phyloP scores from a whole-genome alignment of 2,797 vertebrate genomes.

The Lepus townsendii region DNA sequence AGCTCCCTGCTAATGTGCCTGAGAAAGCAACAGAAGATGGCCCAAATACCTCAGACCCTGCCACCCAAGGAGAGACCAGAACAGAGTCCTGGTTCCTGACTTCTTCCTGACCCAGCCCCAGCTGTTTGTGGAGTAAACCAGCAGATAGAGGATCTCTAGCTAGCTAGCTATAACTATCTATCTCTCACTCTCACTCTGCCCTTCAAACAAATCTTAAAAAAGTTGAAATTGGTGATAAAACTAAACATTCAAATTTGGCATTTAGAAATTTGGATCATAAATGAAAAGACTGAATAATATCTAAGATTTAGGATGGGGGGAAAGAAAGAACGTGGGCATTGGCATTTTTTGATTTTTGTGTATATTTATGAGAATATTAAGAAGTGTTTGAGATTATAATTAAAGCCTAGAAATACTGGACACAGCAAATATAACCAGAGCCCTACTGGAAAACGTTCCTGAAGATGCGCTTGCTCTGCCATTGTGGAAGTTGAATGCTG shows the following conservation, averaged over 20 bases:
- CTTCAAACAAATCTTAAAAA: too few species aligned
- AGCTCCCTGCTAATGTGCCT: too few species aligned
- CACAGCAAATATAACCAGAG: background rate
- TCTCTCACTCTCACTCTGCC: too few species aligned
- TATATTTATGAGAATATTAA: background rate
- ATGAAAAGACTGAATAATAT: constrained; percentile 2
- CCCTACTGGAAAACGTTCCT: background rate
- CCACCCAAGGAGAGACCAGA: too few species aligned
- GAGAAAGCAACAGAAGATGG: too few species aligned
- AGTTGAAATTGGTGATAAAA: background rate
- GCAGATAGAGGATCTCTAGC: too few species aligned
- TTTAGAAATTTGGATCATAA: background rate
- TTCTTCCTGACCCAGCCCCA: too few species aligned
- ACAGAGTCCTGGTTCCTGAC: too few species aligned
- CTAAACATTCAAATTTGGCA: background rate
- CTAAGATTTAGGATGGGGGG: background rate
- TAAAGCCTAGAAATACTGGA: background rate
- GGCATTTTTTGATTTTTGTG: background rate
- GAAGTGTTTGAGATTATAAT: background rate
- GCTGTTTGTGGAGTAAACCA: too few species aligned
- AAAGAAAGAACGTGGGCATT: background rate
- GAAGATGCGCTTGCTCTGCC: background rate
- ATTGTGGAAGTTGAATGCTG: background rate
- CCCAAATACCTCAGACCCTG: too few species aligned
- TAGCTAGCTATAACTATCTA: too few species aligned